A percentile compares a stretch with the other conserved stretches of the same genome.
Evolutionary conservation across 2,113 vertebrate genomes (phyloP).

Genomic region (Chascanopsetta lugubris): DNA sequence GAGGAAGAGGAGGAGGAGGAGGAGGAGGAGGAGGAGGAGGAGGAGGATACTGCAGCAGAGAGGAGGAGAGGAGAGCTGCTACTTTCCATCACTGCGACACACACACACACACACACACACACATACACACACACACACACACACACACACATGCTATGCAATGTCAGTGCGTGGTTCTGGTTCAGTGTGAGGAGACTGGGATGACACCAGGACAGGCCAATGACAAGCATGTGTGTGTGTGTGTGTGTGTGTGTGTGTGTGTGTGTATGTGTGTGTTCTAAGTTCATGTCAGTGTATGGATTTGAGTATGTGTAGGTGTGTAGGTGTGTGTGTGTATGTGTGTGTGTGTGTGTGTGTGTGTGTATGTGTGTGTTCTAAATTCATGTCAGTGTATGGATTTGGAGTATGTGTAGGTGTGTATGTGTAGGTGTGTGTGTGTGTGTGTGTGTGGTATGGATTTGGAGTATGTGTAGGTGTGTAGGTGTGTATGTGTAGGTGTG

Average conservation of each 20-base stretch:
- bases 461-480: background rate
- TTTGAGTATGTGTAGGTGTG: too few relatives aligned
- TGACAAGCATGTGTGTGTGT: slow-evolving; percentile 41
- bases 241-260: background rate
- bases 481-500: too few relatives aligned
- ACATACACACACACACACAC: too few relatives aligned
- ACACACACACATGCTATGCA: too few relatives aligned
- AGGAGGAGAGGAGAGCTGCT: slow-evolving; percentile 26
- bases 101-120: background rate
- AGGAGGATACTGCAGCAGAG: slow-evolving; percentile 76
- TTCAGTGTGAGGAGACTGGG: slow-evolving; percentile 16
- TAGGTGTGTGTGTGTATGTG: slow-evolving; percentile 18
- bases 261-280: slow-evolving; percentile 16
- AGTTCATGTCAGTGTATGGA: slow-evolving; percentile 8
- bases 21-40: slow-evolving; percentile 71
- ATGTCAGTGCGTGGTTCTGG: background rate
- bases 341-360: background rate
- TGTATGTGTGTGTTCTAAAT: slow-evolving; percentile 21
- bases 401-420: too few relatives aligned
- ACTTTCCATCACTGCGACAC: background rate
- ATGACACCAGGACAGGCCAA: slow-evolving; percentile 54
- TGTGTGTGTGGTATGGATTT: too few relatives aligned
- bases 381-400: background rate
- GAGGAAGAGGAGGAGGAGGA: slow-evolving; percentile 66
- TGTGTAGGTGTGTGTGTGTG: slow-evolving; percentile 12